These are phyloP conservation scores for Takifugu rubripes DNA, from an alignment of 2,797 vertebrate species.

Conservation along the genomic window DNA sequence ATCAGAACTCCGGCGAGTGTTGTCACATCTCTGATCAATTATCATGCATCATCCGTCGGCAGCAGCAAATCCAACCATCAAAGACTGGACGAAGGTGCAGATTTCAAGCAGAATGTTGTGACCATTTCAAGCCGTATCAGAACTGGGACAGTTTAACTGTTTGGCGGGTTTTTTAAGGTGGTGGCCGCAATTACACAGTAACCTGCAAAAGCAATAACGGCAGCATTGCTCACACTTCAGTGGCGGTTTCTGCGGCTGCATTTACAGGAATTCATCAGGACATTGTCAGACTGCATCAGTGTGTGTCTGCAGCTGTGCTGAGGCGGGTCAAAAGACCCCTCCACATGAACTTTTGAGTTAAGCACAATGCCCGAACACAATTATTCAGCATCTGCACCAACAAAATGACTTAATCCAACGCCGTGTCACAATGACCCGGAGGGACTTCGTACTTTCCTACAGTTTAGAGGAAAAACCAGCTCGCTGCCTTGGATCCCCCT, in stretches of 20 bases:
- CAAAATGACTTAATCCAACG: conserved; percentile 20
- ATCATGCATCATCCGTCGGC: not conserved
- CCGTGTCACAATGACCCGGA: conserved; percentile 42
- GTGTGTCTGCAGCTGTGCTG: not conserved
- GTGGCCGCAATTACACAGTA: conserved; percentile 22
- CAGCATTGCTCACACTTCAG: conserved; percentile 15
- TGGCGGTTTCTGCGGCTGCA: not conserved
- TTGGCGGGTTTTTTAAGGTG: not conserved
- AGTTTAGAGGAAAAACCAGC: too few relatives aligned
- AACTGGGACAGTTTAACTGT: not conserved
- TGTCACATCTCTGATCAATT: not conserved
- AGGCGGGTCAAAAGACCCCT: conserved; percentile 5
- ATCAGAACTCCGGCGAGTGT: not conserved
- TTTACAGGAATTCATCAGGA: conserved; percentile 24
- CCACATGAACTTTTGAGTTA: conserved; percentile 16
- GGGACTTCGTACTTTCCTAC: conserved; percentile 14
- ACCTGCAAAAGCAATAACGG: conserved; percentile 18
- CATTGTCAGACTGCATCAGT: conserved; percentile 1
- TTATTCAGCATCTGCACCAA: conserved; percentile 32
- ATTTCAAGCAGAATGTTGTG: not conserved
- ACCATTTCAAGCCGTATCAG: not conserved
- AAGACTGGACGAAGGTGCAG: not conserved
- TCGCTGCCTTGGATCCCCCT: too few relatives aligned
- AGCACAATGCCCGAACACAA: conserved; percentile 2
- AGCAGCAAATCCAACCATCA: not conserved